Base-by-base conservation (phyloP, 2,797 vertebrate species). In the Otolemur crassicaudatus region DNA sequence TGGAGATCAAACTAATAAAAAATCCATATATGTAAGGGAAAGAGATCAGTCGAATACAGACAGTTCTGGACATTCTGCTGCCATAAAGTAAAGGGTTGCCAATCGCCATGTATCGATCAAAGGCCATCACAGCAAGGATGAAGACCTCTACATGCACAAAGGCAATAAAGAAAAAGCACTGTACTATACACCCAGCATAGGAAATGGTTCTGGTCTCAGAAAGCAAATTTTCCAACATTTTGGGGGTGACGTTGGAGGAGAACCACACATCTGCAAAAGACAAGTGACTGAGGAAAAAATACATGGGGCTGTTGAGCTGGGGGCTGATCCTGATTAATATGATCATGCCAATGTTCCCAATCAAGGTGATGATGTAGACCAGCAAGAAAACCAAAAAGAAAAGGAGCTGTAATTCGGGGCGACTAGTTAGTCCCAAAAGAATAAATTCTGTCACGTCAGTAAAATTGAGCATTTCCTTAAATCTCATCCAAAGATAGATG, bases 291-390 rank as follows among this genome's bases (percentile, higher is more conserved):
- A 97, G 91, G 61, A 97, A 96, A 43, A 94, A 97, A 56, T 97
- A 97, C 97, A 97, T 98, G 40, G 96, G 96, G 0, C 53, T 96
- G 53, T 70, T 90, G 49, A 97, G 96, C 23, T 80, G 80, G 13
- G 85, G 92, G 14, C 88, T 94, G 2, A 46, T 6, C 19, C 29
- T 65, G 43, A 97, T 97, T 65, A 96, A 63, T 16, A 96, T 5
- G 4, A 95, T 83, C 53, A 97, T 96, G 2, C 75, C 72, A 40
- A 88, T 37, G 81, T 98, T 84, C 17, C 73, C 83, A 23, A 93
- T 1, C 63, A 93, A 6, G 1, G 94, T 93, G 73, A 79, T 20
- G 14, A 90, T 31, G 25, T 90, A 90, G 65, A 86, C 75, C 29
- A 93, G 1, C 13, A 93, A 22, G 58, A 90, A 95, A 65, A 93